A percentile compares a stretch with the other conserved stretches of the same genome.
Evolutionary conservation across 1,140 invertebrate species (phyloP).

Genomic region (Caerostris extrusa): DNA sequence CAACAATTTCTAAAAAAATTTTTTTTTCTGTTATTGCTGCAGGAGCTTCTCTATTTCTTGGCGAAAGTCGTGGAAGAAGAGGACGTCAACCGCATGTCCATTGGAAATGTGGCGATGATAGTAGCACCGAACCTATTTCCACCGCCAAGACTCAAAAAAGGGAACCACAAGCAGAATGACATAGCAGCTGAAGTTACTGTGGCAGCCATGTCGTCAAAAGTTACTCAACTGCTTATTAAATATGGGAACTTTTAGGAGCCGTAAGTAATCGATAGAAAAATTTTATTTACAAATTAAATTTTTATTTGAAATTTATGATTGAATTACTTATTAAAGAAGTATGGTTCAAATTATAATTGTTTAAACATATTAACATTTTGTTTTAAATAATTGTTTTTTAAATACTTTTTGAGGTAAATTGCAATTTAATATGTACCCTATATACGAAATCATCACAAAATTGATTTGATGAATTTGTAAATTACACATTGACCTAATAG

Average conservation of each 20-base stretch:
- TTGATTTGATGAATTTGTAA: no score
- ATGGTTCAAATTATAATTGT: no score
- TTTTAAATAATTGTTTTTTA: no score
- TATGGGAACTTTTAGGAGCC: conserved; percentile 89
- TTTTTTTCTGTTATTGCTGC: conserved; percentile 78
- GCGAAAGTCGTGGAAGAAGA: conserved; percentile 87
- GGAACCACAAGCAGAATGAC: conserved; percentile 79
- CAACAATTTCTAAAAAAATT: not conserved
- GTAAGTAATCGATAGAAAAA: conserved; percentile 82
- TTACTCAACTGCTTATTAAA: conserved; percentile 90
- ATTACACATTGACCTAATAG: no score
- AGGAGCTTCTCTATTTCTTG: conserved; percentile 89
- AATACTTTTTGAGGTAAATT: no score
- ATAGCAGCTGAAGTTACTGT: conserved; percentile 86
- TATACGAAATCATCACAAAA: no score
- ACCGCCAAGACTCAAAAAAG: conserved; percentile 82
- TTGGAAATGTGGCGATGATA: conserved; percentile 95
- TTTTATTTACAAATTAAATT: not conserved
- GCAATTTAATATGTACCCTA: no score
- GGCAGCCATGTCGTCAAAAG: conserved; percentile 90
- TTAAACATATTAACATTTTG: no score
- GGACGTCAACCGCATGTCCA: conserved; percentile 91
- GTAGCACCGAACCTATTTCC: conserved; percentile 95
- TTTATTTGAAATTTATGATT: not conserved
- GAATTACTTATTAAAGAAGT: no score